Percentiles rank a stretch among this genome's conserved stretches.
phyloP scores from a whole-genome alignment of 2,888 invertebrate species.

The Ennomos quercinarius region DNA sequence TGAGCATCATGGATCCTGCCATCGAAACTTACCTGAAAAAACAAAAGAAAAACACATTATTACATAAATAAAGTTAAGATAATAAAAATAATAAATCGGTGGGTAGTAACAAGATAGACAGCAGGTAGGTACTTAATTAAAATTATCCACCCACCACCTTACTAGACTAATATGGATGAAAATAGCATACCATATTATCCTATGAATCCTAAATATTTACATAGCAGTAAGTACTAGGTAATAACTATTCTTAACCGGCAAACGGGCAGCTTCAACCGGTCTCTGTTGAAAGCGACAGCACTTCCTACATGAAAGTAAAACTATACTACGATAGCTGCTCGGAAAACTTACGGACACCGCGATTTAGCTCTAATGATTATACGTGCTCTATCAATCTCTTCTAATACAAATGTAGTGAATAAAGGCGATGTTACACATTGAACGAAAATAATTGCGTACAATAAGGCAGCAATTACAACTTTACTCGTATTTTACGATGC shows the following conservation, averaged over 20 bases:
- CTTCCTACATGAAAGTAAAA: conserved; percentile 85
- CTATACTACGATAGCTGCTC: conserved; percentile 64
- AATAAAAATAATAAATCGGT: conserved; percentile 18
- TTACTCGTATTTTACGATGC: conserved; percentile 53
- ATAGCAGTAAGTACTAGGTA: too few relatives aligned
- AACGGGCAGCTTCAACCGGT: conserved; percentile 72
- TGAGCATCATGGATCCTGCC: conserved; percentile 54
- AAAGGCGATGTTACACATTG: conserved; percentile 26
- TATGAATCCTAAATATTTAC: too few relatives aligned
- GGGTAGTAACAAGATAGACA: too few relatives aligned
- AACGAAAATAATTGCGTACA: conserved; percentile 47
- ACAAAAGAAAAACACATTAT: conserved; percentile 35
- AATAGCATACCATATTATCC: too few relatives aligned
- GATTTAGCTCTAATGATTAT: conserved; percentile 33
- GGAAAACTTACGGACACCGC: conserved; percentile 61
- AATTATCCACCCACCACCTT: too few relatives aligned
- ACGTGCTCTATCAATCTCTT: conserved; percentile 32
- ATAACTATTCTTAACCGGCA: conserved; percentile 41
- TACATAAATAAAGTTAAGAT: conserved; percentile 8
- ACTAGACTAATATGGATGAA: too few relatives aligned
- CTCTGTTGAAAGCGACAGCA: conserved; percentile 82
- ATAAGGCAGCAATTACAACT: conserved; percentile 41
- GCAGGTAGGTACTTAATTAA: too few relatives aligned
- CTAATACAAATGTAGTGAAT: conserved; percentile 29
- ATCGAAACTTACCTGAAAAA: conserved; percentile 72